These are phyloP conservation scores for Psilanteris sp. DNA, from an alignment of 1,140 invertebrate genomes.

Conservation along the genomic window DNA sequence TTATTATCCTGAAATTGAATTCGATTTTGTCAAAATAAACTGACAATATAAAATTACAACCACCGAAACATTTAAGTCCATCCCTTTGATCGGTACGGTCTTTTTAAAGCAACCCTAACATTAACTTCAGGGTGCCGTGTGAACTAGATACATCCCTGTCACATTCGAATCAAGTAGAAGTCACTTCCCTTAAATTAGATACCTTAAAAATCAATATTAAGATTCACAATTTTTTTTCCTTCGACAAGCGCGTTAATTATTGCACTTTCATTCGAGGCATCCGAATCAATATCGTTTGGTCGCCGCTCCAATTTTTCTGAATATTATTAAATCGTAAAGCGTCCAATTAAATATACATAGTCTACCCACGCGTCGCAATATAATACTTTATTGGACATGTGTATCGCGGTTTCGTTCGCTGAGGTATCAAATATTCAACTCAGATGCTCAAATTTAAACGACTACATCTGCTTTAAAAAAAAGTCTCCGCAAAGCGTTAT, in stretches of 20 bases:
- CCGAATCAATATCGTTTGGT: slow-evolving; percentile 34
- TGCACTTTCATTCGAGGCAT: slow-evolving; percentile 17
- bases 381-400: slow-evolving; percentile 14
- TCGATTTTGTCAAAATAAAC: too few species aligned
- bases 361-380: slow-evolving; percentile 23
- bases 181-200: slow-evolving; percentile 46
- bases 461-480: slow-evolving; percentile 18
- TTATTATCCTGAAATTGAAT: too few species aligned
- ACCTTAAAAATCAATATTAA: slow-evolving; percentile 59
- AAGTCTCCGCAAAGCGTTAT: background rate
- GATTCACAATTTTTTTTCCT: slow-evolving; percentile 40
- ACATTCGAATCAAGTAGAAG: slow-evolving; percentile 33
- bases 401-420: slow-evolving; percentile 1
- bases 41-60: too few species aligned
- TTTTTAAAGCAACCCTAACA: too few species aligned
- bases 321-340: slow-evolving; percentile 47
- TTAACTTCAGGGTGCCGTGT: background rate
- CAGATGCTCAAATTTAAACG: background rate
- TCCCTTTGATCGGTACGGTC: too few species aligned
- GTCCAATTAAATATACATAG: slow-evolving; percentile 41
- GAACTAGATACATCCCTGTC: slow-evolving; percentile 9
- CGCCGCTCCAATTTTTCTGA: slow-evolving; percentile 38
- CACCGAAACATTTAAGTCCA: too few species aligned
- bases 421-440: slow-evolving; percentile 3
- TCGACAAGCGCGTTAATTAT: slow-evolving; percentile 45